Conservation (phyloP, 2,113 vertebrate genomes). For the Neodontobutis hainanensis region DNA sequence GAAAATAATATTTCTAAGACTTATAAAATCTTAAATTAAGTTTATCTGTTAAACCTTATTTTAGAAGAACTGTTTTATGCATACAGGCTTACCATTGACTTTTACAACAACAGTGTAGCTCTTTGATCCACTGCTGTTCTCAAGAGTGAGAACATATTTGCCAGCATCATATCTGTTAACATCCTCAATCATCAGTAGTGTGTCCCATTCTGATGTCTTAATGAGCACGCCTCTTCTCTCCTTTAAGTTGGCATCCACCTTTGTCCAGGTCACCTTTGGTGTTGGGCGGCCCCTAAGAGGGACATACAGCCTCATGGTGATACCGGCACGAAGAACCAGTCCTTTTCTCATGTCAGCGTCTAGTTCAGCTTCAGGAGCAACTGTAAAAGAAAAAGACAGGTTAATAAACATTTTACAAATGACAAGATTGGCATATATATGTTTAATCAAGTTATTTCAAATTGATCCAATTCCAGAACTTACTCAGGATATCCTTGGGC, state of each 20-base stretch:
- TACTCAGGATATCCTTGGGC: conserved; percentile 95
- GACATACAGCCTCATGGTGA: conserved; percentile 96
- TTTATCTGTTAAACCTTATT: background rate
- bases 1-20: background rate
- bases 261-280: conserved; percentile 94
- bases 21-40: too few species aligned
- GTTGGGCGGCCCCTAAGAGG: conserved; percentile 94
- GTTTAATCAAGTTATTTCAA: too few species aligned
- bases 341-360: conserved; percentile 95
- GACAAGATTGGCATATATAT: too few species aligned
- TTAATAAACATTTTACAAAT: background rate
- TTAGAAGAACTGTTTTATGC: background rate
- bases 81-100: conserved; percentile 89
- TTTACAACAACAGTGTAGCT: conserved; percentile 94
- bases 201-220: conserved; percentile 94
- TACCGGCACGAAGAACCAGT: conserved; percentile 91
- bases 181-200: conserved; percentile 89
- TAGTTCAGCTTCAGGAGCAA: conserved; percentile 94
- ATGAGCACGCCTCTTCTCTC: conserved; percentile 91
- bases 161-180: conserved; percentile 96
- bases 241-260: conserved; percentile 88
- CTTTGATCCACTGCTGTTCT: conserved; percentile 94
- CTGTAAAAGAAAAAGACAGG: conserved; percentile 64
- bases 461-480: conserved; percentile 49
- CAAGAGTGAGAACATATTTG: conserved; percentile 92